A percentile compares a stretch with the other conserved stretches of the same genome.
These are phyloP conservation scores for Troides aeacus DNA, from an alignment of 2,888 invertebrate genomes.

Conservation along the genomic window DNA sequence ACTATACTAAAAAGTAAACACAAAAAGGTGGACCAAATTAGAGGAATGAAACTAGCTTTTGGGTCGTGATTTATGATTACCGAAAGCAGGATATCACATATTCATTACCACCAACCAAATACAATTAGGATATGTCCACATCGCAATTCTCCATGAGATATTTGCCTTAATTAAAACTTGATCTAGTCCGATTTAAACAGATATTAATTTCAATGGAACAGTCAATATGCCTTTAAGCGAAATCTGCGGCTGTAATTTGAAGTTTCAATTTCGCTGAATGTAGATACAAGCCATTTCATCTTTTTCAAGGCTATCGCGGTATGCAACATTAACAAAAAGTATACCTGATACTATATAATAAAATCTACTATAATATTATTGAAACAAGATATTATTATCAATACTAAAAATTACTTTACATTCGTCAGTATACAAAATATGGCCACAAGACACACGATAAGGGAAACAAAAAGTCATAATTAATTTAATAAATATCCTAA, in stretches of 20 bases:
- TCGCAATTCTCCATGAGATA: slow-evolving; percentile 59
- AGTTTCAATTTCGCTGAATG: background rate
- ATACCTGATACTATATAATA: too few species aligned
- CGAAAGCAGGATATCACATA: slow-evolving; percentile 29
- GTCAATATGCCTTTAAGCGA: slow-evolving; percentile 3
- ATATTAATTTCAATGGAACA: slow-evolving; percentile 36
- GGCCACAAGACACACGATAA: too few species aligned
- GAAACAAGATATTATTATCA: too few species aligned
- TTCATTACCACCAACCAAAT: slow-evolving; percentile 55
- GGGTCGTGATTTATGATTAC: background rate
- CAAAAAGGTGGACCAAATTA: too few species aligned
- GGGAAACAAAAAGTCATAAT: too few species aligned
- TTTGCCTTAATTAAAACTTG: slow-evolving; percentile 74
- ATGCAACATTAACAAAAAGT: too few species aligned
- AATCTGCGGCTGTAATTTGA: slow-evolving; percentile 1
- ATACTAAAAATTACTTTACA: too few species aligned
- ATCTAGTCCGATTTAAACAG: slow-evolving; percentile 47
- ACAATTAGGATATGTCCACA: slow-evolving; percentile 60
- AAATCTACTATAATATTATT: too few species aligned
- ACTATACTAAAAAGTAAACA: too few species aligned
- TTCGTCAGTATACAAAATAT: too few species aligned
- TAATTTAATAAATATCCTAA: too few species aligned
- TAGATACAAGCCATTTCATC: background rate
- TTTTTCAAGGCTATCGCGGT: background rate
- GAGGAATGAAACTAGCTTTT: background rate